A percentile compares a stretch with the other conserved stretches of the same genome.
These are phyloP conservation scores for Megaleporinus macrocephalus DNA, from an alignment of 2,113 vertebrate species.

Conservation along the genomic window DNA sequence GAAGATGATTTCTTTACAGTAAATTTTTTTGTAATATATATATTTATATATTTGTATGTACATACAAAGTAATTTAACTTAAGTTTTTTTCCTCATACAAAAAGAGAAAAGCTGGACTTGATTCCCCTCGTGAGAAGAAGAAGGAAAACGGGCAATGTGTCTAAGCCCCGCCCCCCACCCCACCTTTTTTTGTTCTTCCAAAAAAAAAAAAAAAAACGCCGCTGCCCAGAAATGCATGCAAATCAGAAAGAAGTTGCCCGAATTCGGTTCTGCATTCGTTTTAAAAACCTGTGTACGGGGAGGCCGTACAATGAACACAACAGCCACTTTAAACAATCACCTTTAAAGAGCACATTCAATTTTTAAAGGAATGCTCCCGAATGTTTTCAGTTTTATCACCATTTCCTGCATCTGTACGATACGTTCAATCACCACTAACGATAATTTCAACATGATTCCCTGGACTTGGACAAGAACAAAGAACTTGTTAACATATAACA, in stretches of 20 bases:
- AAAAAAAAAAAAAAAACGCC: conserved; percentile 12
- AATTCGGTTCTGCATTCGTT: background rate
- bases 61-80: conserved; percentile 76
- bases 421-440: too few relatives aligned
- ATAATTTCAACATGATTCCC: too few relatives aligned
- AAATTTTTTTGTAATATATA: conserved; percentile 74
- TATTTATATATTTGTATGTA: conserved; percentile 65
- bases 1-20: conserved; percentile 72
- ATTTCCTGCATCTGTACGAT: too few relatives aligned
- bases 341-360: background rate
- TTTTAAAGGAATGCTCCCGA: background rate
- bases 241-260: background rate
- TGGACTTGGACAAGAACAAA: too few relatives aligned
- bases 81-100: conserved; percentile 74
- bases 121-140: conserved; percentile 66
- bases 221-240: conserved; percentile 21
- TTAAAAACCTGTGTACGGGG: background rate
- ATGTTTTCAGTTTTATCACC: too few relatives aligned
- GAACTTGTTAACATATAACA: too few relatives aligned
- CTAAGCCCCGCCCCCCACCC: conserved; percentile 25
- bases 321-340: background rate
- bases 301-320: too few relatives aligned
- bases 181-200: conserved; percentile 20
- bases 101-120: conserved; percentile 76
- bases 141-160: conserved; percentile 65